phyloP scores from a whole-genome alignment of 2,888 invertebrate genomes.

The Drosophila ezoana region DNA sequence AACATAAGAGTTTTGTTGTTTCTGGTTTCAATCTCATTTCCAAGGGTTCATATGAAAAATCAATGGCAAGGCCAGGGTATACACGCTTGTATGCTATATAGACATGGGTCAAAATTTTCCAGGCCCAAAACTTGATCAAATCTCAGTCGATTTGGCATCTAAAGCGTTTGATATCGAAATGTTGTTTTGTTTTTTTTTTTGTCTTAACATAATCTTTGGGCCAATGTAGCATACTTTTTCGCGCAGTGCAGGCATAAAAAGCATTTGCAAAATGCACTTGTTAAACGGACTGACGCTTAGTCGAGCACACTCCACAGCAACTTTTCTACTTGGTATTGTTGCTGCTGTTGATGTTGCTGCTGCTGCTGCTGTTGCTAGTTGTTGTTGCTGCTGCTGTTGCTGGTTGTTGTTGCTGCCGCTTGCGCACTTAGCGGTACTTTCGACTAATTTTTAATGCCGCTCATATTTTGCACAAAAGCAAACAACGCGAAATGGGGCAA shows the following conservation, averaged over 20 bases:
- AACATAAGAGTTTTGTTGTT: too few species aligned
- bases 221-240: not conserved
- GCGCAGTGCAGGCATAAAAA: not conserved
- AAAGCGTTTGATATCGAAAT: too few species aligned
- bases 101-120: too few species aligned
- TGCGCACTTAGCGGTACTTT: conserved; percentile 74
- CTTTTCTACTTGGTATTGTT: conserved; percentile 9
- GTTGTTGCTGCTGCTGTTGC: conserved; percentile 20
- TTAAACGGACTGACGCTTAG: conserved; percentile 9
- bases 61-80: too few species aligned
- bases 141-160: too few species aligned
- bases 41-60: too few species aligned
- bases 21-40: too few species aligned
- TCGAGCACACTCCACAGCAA: conserved; percentile 24
- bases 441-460: conserved; percentile 75
- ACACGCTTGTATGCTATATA: too few species aligned
- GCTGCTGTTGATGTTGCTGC: conserved; percentile 1
- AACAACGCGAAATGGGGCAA: conserved; percentile 8
- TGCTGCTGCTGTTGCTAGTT: conserved; percentile 42
- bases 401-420: conserved; percentile 52
- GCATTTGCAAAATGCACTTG: not conserved
- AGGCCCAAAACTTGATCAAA: too few species aligned
- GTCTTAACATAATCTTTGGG: too few species aligned
- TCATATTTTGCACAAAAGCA: conserved; percentile 59
- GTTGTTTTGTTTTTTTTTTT: too few species aligned